Conservation (phyloP, 2,797 vertebrate species). For the Lindbergichthys nudifrons region DNA sequence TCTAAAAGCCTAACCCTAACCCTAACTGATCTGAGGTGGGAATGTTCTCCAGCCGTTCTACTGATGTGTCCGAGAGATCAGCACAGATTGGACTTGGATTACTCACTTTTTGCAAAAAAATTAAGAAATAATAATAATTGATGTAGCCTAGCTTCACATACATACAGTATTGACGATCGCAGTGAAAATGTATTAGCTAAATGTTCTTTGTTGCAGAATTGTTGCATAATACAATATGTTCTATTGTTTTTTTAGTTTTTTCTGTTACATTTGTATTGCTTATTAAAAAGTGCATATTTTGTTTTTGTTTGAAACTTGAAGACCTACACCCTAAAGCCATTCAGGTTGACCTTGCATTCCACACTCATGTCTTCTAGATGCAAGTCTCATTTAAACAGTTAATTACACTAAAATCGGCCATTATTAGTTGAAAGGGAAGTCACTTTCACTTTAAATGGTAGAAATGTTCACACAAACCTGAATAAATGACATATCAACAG, state of each 20-base stretch:
- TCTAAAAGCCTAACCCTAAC: slow-evolving; percentile 25
- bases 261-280: not conserved
- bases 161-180: not conserved
- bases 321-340: slow-evolving; percentile 1
- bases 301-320: slow-evolving; percentile 11
- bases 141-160: not conserved
- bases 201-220: not conserved
- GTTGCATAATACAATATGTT: not conserved
- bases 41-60: slow-evolving; percentile 32
- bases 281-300: not conserved
- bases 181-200: slow-evolving; percentile 1
- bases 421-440: not conserved
- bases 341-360: not conserved
- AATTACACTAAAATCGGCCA: not conserved
- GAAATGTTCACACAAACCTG: not conserved
- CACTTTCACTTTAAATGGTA: not conserved
- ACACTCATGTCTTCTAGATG: not conserved
- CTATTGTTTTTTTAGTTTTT: not conserved
- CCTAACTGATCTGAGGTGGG: slow-evolving; percentile 49
- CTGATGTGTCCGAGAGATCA: slow-evolving; percentile 1
- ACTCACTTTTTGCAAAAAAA: no score
- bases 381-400: not conserved
- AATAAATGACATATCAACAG: not conserved
- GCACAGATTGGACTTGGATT: not conserved
- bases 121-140: not conserved